Percentiles rank a stretch among this genome's conserved stretches.
Conservation (phyloP, 2,888 invertebrate species). For the Morpho achilles region DNA sequence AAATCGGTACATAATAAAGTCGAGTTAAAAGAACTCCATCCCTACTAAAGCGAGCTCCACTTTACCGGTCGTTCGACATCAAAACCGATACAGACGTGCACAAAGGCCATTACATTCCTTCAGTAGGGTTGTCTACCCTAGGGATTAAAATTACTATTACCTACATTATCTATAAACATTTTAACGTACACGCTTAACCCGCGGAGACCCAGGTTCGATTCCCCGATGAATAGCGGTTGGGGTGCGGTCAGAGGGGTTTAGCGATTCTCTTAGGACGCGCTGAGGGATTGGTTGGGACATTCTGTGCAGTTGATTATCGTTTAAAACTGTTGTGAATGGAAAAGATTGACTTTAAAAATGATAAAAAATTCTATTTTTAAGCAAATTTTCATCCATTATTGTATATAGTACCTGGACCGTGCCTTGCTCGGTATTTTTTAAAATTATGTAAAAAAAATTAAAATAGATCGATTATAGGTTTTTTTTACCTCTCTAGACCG, state of each 20-base stretch:
- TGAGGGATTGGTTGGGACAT: conserved; percentile 56
- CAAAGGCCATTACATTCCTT: conserved; percentile 69
- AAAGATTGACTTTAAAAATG: neutral
- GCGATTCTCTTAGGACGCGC: conserved; percentile 53
- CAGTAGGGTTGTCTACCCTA: conserved; percentile 48
- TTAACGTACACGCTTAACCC: conserved; percentile 75
- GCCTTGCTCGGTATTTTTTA: too few species aligned
- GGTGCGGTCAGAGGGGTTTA: conserved; percentile 53
- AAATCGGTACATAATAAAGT: neutral
- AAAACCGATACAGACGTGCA: conserved; percentile 47
- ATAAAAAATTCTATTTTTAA: too few species aligned
- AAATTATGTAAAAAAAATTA: too few species aligned
- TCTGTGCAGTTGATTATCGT: conserved; percentile 59
- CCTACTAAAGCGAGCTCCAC: conserved; percentile 12
- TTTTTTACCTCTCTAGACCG: too few species aligned
- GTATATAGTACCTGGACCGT: too few species aligned
- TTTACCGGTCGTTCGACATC: conserved; percentile 21
- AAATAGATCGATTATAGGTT: too few species aligned
- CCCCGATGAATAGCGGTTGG: conserved; percentile 62
- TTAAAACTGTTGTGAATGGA: conserved; percentile 10
- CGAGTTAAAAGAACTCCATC: conserved; percentile 6
- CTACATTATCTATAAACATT: conserved; percentile 78
- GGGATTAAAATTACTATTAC: conserved; percentile 67
- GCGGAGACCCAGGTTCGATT: conserved; percentile 67
- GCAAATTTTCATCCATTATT: too few species aligned